A percentile compares a stretch with the other conserved stretches of the same genome.
Conservation (phyloP, 2,888 invertebrate species). For the Brachypalpus laphriformis region DNA sequence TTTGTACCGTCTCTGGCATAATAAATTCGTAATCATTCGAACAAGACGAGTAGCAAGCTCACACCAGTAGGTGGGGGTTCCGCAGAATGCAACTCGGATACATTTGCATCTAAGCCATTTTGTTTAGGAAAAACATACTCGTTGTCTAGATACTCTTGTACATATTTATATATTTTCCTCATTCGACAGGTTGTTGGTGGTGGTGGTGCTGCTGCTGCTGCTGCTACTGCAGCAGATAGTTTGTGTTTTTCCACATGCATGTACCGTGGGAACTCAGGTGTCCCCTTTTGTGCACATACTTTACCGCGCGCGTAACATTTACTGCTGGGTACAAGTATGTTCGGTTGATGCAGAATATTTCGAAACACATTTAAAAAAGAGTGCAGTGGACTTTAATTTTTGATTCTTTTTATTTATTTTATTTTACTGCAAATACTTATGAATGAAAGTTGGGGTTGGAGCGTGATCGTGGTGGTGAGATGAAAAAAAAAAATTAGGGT, state of each 20-base stretch:
- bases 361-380: constrained; percentile 43
- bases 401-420: constrained; percentile 42
- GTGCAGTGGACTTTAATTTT: constrained; percentile 20
- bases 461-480: constrained; percentile 35
- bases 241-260: constrained; percentile 59
- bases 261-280: constrained; percentile 73
- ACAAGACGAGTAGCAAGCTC: constrained; percentile 59
- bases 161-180: constrained; percentile 38
- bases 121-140: constrained; percentile 63
- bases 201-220: not conserved
- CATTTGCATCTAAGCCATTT: constrained; percentile 70
- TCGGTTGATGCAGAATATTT: constrained; percentile 50
- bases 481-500: constrained; percentile 64
- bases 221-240: constrained; percentile 33
- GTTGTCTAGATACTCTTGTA: constrained; percentile 4
- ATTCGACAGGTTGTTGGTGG: constrained; percentile 73
- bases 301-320: constrained; percentile 26
- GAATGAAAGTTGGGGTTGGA: constrained; percentile 65
- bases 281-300: constrained; percentile 62
- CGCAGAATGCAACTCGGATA: constrained; percentile 63
- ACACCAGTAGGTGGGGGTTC: constrained; percentile 58
- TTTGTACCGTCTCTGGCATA: constrained; percentile 59
- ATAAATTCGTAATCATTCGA: constrained; percentile 66
- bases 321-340: constrained; percentile 23
- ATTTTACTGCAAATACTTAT: constrained; percentile 66